Base-by-base conservation (phyloP, 2,888 invertebrate genomes). In the Lasioglossum pauxillum region DNA sequence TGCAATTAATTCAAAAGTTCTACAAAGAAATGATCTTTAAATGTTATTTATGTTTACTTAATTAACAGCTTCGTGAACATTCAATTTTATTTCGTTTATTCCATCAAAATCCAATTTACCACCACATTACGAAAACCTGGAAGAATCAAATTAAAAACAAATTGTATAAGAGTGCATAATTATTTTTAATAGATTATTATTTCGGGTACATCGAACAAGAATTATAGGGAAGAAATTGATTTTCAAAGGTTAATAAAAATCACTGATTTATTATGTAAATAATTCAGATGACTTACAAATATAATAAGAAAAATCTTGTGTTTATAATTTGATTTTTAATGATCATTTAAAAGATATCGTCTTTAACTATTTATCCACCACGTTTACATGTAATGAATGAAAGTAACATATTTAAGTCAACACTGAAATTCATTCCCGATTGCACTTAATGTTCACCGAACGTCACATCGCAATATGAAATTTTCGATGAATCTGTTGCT, bases 361-460 rank as follows among this genome's bases (percentile, higher is more conserved):
- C 8, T 41, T 57, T 14, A 78, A 38, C 46, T 75, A 14, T 46
- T 64, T 35, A 64, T 74, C 14, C 79, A 80, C 64, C 19, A 41
- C 19, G 35, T 78, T 67, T 5, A 44, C 31, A 75, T 72, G n/a
- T 23, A 27, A 64, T 72, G 10, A 31, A 12, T 23, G 2, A 46
- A 64, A 31, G 23, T 27, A 44, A n/a, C 41, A 84, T 53, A 60
- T 75, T 73, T 23, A 69, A 73, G 71, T 10, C 44, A 41, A 64
- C 57, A 76, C 72, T 64, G 64, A 53, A 60, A 80, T 46, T 67
- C 31, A 23, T 60, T 73, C 31, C 19, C 27, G 80, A 75, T 69
- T 67, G 53, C 72, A 83, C 49, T 84, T 77, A 46, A 82, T 84
- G 76, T 86, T 74, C 69, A 85, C 69, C 41, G 60, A 71, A 78